Conservation (phyloP, 1,140 invertebrate species). For the Macrotrachela quadricornifera region DNA sequence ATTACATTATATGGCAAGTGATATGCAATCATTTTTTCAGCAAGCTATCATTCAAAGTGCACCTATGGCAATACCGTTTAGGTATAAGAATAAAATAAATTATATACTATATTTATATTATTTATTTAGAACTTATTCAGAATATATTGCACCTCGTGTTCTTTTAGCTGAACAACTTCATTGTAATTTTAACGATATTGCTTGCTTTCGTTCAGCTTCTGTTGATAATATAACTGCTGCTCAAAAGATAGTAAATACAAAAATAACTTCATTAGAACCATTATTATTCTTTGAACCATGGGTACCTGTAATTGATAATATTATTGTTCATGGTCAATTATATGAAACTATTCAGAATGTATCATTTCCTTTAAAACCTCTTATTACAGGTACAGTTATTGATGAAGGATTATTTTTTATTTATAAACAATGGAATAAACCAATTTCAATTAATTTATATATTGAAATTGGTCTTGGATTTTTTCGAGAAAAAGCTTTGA, state of each 20-base stretch:
- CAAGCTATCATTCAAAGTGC: no score
- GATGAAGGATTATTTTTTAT: constrained; percentile 8
- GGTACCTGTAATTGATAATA: constrained; percentile 2
- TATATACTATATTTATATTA: no score
- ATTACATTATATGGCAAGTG: no score
- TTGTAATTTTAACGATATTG: background rate
- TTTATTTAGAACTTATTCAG: no score
- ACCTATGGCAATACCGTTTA: no score
- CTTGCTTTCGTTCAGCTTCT: background rate
- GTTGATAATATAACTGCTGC: constrained; percentile 3
- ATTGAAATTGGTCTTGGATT: background rate
- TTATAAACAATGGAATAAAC: background rate
- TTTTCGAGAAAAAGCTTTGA: constrained; percentile 2
- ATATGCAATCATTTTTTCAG: no score
- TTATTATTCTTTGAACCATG: constrained; percentile 8
- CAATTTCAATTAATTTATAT: background rate
- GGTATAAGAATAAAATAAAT: no score
- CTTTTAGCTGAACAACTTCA: background rate
- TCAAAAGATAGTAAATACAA: background rate
- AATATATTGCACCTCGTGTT: no score
- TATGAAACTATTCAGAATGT: no score
- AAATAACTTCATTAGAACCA: background rate
- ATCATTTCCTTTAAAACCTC: no score
- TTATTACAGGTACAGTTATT: constrained; percentile 3
- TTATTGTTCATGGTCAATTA: background rate